These are phyloP conservation scores for Zoanthus sociatus DNA, from an alignment of 92 coral and sea anemone species.

Conservation along the genomic window DNA sequence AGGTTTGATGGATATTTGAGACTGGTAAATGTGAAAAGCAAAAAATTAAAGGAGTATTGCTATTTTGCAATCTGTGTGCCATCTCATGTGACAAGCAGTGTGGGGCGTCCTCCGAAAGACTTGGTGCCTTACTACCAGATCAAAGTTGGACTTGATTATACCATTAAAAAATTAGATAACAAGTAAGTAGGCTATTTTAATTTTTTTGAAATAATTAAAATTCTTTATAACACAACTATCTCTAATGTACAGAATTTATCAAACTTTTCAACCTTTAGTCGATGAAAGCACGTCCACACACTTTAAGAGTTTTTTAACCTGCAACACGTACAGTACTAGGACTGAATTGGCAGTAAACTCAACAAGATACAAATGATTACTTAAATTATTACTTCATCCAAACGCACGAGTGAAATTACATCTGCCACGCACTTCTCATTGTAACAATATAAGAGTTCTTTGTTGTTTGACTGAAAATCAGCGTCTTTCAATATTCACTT, in stretches of 20 bases:
- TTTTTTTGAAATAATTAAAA: no score
- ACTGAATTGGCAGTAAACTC: background rate
- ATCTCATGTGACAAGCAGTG: constrained; percentile 51
- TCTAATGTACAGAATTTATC: background rate
- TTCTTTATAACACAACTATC: no score
- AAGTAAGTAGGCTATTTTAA: constrained; percentile 54
- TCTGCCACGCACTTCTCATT: no score
- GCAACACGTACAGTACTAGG: no score
- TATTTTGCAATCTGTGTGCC: constrained; percentile 85
- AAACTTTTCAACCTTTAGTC: no score
- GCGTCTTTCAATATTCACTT: no score
- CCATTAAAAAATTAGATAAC: constrained; percentile 67
- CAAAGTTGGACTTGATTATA: constrained; percentile 75
- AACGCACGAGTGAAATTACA: no score
- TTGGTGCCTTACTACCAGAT: constrained; percentile 68
- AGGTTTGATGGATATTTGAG: constrained; percentile 78
- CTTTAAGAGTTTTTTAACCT: no score
- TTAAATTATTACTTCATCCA: no score
- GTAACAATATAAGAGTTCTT: no score
- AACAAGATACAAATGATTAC: no score
- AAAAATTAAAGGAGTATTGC: constrained; percentile 70
- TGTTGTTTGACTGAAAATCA: background rate
- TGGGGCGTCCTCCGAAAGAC: constrained; percentile 67
- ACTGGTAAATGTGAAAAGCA: constrained; percentile 50
- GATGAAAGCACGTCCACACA: no score